Conservation (phyloP, 1,140 invertebrate genomes). For the Lepidurus packardi region DNA sequence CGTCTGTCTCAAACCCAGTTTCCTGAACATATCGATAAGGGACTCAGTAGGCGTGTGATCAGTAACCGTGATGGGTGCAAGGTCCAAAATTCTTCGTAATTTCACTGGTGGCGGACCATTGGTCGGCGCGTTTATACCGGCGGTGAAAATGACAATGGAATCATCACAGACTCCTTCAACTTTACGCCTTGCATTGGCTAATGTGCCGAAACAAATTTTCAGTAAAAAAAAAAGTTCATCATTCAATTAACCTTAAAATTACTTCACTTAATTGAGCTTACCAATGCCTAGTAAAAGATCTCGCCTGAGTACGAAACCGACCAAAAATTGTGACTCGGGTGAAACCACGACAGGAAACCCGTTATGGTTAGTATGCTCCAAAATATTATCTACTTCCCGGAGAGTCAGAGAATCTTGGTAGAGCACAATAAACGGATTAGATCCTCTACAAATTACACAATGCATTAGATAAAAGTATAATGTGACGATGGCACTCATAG, state of each 20-base stretch:
- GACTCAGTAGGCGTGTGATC: constrained; percentile 99
- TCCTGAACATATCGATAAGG: constrained; percentile 99
- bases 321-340: constrained; percentile 90
- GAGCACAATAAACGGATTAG: constrained; percentile 81
- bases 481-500: not conserved
- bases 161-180: constrained; percentile 81
- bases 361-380: constrained; percentile 94
- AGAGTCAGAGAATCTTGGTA: constrained; percentile 97
- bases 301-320: constrained; percentile 54
- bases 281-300: constrained; percentile 53
- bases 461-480: not conserved
- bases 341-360: constrained; percentile 98
- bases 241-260: not conserved
- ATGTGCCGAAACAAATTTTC: constrained; percentile 37
- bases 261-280: constrained; percentile 44
- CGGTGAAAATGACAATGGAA: constrained; percentile 79
- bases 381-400: constrained; percentile 82
- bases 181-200: constrained; percentile 80
- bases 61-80: constrained; percentile 98
- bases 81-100: constrained; percentile 89
- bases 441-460: constrained; percentile 52
- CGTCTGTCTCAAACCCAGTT: constrained; percentile 91
- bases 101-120: constrained; percentile 69
- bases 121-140: constrained; percentile 39
- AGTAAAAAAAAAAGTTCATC: not conserved